Evolutionary conservation across 2,797 vertebrate genomes (phyloP).

Genomic region (Tympanoctomys barrerae): DNA sequence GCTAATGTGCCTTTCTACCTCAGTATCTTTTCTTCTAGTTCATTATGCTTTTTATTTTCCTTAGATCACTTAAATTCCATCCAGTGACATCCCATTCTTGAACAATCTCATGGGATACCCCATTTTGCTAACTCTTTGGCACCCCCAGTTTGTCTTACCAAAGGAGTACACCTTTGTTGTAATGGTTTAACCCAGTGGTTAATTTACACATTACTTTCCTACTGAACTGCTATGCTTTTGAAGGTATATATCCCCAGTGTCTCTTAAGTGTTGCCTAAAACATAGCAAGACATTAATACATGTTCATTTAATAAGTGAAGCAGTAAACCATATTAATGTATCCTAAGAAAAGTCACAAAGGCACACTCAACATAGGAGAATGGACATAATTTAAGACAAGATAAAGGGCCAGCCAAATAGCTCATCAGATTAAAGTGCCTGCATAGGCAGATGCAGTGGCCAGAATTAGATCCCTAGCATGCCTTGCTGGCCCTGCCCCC

Average conservation of each 20-base stretch:
- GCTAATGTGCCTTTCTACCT: neutral
- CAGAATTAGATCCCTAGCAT: no score
- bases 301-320: neutral
- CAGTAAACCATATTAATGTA: neutral
- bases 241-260: neutral
- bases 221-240: neutral
- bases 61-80: conserved; percentile 15
- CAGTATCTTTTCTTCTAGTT: neutral
- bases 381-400: conserved; percentile 16
- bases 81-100: neutral
- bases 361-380: neutral
- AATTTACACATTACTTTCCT: conserved; percentile 15
- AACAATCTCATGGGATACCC: neutral
- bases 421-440: no score
- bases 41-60: neutral
- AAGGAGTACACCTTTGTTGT: neutral
- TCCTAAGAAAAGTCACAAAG: neutral
- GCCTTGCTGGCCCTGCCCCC: no score
- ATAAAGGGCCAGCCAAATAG: no score
- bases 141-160: neutral
- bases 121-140: conserved; percentile 4
- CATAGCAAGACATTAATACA: neutral
- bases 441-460: no score
- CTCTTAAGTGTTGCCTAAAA: neutral
- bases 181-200: neutral